Evolutionary conservation across 2,888 invertebrate genomes (phyloP).

Genomic region (Cryptus armator): DNA sequence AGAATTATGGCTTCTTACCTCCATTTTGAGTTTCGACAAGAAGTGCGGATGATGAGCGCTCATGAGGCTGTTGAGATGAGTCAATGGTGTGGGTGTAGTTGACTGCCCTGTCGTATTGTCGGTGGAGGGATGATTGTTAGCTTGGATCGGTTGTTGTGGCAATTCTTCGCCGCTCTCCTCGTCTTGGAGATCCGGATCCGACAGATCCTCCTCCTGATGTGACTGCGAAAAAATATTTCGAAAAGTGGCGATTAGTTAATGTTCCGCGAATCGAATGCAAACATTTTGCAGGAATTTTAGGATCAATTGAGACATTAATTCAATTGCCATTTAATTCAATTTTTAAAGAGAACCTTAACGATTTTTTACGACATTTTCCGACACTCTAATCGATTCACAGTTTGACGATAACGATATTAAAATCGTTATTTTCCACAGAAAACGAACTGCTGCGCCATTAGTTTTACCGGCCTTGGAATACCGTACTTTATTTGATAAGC

Average conservation of each 20-base stretch:
- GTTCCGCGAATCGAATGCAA: too few relatives aligned
- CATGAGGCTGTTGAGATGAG: conserved; percentile 86
- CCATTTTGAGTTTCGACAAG: conserved; percentile 82
- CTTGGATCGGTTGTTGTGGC: conserved; percentile 81
- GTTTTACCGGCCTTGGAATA: conserved; percentile 1
- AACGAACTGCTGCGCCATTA: too few relatives aligned
- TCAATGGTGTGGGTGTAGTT: conserved; percentile 83
- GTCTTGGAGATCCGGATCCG: conserved; percentile 87
- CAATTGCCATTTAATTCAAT: too few relatives aligned
- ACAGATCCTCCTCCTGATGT: conserved; percentile 87
- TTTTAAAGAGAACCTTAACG: too few relatives aligned
- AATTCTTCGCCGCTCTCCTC: conserved; percentile 86
- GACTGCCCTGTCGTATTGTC: conserved; percentile 75
- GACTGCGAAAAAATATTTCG: conserved; percentile 84
- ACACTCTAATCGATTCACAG: too few relatives aligned
- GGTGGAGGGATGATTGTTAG: conserved; percentile 79
- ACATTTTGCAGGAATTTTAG: too few relatives aligned
- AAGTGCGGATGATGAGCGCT: conserved; percentile 87
- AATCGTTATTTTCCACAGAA: too few relatives aligned
- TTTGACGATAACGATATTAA: too few relatives aligned
- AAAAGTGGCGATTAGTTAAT: not conserved
- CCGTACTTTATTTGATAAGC: conserved; percentile 25
- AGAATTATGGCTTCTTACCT: conserved; percentile 74
- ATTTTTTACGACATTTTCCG: too few relatives aligned
- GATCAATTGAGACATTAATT: too few relatives aligned